Evolutionary conservation across 2,888 invertebrate species (phyloP).

Genomic region (Limnephilus lunatus): DNA sequence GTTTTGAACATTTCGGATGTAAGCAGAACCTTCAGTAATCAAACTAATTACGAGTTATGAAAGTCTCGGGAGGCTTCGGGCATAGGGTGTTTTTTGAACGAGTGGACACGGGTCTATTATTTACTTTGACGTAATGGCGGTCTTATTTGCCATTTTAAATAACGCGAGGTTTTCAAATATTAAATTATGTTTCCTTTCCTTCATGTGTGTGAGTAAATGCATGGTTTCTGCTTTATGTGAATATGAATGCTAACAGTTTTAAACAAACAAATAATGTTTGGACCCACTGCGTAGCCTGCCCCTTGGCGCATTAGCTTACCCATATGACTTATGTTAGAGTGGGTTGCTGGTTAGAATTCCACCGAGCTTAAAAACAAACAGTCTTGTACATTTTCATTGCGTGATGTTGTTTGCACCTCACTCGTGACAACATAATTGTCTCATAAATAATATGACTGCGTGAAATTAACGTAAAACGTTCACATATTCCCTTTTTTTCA

Average conservation of each 20-base stretch:
- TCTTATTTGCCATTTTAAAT: background rate
- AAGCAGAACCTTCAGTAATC: slow-evolving; percentile 30
- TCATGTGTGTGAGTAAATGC: background rate
- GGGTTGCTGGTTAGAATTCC: no score
- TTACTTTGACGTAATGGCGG: background rate
- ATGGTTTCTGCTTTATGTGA: background rate
- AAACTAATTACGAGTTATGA: slow-evolving; percentile 32
- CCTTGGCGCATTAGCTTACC: no score
- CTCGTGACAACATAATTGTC: no score
- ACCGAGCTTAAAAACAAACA: no score
- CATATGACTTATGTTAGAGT: no score
- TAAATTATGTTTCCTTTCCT: background rate
- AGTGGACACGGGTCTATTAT: background rate
- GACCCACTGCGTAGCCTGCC: no score
- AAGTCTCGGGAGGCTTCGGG: background rate
- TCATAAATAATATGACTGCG: no score
- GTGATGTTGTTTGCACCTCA: no score
- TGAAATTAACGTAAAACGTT: no score
- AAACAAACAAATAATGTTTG: no score
- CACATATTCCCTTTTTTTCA: no score
- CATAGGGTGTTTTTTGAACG: background rate
- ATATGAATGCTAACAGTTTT: background rate
- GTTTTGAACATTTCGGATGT: slow-evolving; percentile 6
- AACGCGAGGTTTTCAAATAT: background rate
- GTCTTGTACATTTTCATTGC: no score